Evolutionary conservation across 2,888 invertebrate genomes (phyloP), one percentile per base, ranked within the genome.

Genomic region (Hirtodrosophila alboralis): DNA sequence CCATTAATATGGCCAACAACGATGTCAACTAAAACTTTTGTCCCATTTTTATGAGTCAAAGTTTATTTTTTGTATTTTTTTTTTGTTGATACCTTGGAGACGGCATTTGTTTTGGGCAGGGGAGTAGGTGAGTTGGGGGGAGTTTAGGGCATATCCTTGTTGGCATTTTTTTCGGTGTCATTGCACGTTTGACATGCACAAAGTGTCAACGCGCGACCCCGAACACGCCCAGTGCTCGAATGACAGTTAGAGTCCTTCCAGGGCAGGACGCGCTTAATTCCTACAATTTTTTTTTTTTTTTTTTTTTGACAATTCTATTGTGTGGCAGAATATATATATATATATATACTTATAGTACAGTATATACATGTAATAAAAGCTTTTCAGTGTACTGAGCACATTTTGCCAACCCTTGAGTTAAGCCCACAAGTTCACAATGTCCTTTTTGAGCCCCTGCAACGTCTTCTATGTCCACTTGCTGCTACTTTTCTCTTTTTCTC

Each of bases 131-230:
- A 6, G 23, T 23, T 23, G 23, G 18, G 1, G 18, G 18, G 5
- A 18, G 23, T 52, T 23, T 23, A 8, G 18, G 1, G 18, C 4
- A 18, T 4, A 18, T 52, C 71, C 75, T 70, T 63, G 62, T 36
- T 38, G 66, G 38, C 49, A 45, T 49, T 40, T 21, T 23, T n/a
- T 56, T 48, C 21, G 83, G 73, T 84, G 69, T 84, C 80, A 73
- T 62, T 84, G 74, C 45, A 60, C 80, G 76, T 45, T 80, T 63
- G 76, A 76, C 79, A 79, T 78, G 76, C 64, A 75, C 58, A 67
- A 64, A 80, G 58, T 75, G 74, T 77, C 77, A 80, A 68, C 74
- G 31, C 36, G 73, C 56, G 33, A 36, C 63, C 63, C 61, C 27
- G 26, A 31, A 13, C 62, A 59, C 68, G 52, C 68, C 68, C 68